A percentile compares a stretch with the other conserved stretches of the same genome.
Evolutionary conservation across 35 echinoderm and acorn worm species (phyloP).

Genomic region (Holothuria glaberrima): DNA sequence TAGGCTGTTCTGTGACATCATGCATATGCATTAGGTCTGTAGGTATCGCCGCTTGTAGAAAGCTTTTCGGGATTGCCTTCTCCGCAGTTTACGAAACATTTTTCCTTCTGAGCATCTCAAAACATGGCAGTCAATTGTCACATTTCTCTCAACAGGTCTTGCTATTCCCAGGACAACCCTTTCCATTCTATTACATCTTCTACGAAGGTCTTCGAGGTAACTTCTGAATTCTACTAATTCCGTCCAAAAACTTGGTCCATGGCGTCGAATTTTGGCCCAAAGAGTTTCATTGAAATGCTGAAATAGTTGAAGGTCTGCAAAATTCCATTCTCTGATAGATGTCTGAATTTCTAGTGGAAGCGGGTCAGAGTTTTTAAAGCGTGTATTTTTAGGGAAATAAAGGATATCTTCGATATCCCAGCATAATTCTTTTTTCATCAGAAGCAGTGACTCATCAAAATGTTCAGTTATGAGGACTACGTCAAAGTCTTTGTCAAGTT

Average conservation of each 20-base stretch:
- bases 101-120: neutral
- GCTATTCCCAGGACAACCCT: neutral
- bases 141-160: too few relatives aligned
- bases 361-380: neutral
- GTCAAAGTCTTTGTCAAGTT: conserved; percentile 39
- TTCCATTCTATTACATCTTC: too few relatives aligned
- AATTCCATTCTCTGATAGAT: conserved; percentile 33
- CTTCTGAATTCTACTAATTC: conserved; percentile 29
- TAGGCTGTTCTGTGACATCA: too few relatives aligned
- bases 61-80: too few relatives aligned
- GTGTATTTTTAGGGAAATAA: conserved; percentile 53
- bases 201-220: neutral
- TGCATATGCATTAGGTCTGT: too few relatives aligned
- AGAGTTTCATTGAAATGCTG: conserved; percentile 43
- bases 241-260: conserved; percentile 5
- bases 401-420: conserved; percentile 65
- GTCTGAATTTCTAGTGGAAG: neutral
- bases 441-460: conserved; percentile 63
- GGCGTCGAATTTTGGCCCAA: conserved; percentile 44
- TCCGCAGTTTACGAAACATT: neutral
- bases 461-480: conserved; percentile 63
- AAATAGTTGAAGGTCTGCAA: conserved; percentile 35
- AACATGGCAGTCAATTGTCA: neutral
- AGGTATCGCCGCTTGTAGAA: too few relatives aligned
- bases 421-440: conserved; percentile 61